phyloP scores from a whole-genome alignment of 2,113 vertebrate species.

The Lophius piscatorius region DNA sequence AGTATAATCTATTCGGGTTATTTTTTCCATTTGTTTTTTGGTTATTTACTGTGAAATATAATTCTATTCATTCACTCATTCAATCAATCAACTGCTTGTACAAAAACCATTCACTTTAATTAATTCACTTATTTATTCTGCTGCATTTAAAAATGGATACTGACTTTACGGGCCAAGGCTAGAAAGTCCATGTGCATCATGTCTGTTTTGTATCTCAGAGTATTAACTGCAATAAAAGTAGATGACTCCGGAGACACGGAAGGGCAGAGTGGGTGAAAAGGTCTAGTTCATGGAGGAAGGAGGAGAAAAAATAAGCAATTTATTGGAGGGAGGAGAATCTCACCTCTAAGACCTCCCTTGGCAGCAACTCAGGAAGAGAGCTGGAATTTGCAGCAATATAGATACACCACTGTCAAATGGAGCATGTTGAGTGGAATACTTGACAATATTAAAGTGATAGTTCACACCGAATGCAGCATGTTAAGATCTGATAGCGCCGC shows the following conservation, averaged over 20 bases:
- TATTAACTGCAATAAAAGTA: slow-evolving; percentile 79
- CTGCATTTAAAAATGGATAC: slow-evolving; percentile 80
- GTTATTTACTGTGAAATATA: too few relatives aligned
- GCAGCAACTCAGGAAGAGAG: slow-evolving; percentile 54
- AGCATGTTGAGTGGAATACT: slow-evolving; percentile 31
- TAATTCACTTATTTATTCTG: too few relatives aligned
- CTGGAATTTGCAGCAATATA: slow-evolving; percentile 55
- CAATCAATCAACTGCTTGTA: too few relatives aligned
- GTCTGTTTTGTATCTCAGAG: slow-evolving; percentile 54
- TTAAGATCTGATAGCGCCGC: slow-evolving; percentile 8
- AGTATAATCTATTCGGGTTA: too few relatives aligned
- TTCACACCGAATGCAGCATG: slow-evolving; percentile 42
- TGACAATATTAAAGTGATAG: slow-evolving; percentile 65
- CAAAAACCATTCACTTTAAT: too few relatives aligned
- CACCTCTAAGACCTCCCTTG: slow-evolving; percentile 69
- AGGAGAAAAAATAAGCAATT: slow-evolving; percentile 74
- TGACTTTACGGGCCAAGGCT: slow-evolving; percentile 31
- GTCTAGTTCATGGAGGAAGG: slow-evolving; percentile 65
- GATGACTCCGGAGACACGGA: slow-evolving; percentile 62
- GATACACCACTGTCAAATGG: slow-evolving; percentile 48
- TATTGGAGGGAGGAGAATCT: slow-evolving; percentile 59
- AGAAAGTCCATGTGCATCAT: slow-evolving; percentile 36
- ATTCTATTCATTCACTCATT: too few relatives aligned
- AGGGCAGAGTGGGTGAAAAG: slow-evolving; percentile 56
- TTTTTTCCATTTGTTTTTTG: too few relatives aligned